Evolutionary conservation across 2,797 vertebrate genomes (phyloP).

Genomic region (Lithobates sylvaticus): DNA sequence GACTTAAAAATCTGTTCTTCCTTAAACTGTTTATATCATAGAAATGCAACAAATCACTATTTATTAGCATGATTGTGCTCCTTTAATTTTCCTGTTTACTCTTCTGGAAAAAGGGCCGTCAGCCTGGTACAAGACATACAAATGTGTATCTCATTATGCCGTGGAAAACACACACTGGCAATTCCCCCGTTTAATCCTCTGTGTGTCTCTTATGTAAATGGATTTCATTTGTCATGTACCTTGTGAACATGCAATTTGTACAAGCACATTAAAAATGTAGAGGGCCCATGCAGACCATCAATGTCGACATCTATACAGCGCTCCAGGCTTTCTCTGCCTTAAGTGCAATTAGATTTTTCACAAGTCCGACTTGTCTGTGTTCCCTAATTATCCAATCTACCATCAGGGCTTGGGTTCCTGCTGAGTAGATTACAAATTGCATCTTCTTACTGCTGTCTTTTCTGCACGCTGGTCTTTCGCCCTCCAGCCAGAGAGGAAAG

Average conservation of each 20-base stretch:
- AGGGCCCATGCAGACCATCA: slow-evolving; percentile 43
- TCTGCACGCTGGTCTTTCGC: not conserved
- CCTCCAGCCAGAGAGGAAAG: slow-evolving; percentile 3
- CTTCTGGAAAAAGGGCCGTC: not conserved
- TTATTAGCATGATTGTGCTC: not conserved
- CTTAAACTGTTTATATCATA: not conserved
- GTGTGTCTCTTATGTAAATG: slow-evolving; percentile 47
- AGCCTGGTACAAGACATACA: slow-evolving; percentile 5
- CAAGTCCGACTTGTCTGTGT: slow-evolving; percentile 50
- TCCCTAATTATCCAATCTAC: slow-evolving; percentile 57
- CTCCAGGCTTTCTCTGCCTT: slow-evolving; percentile 33
- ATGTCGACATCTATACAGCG: slow-evolving; percentile 24
- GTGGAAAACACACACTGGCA: not conserved
- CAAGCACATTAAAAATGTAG: slow-evolving; percentile 55
- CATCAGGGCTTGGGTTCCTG: slow-evolving; percentile 36
- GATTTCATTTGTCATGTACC: slow-evolving; percentile 50
- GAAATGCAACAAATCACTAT: not conserved
- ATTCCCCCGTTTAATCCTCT: slow-evolving; percentile 7
- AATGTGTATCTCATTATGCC: not conserved
- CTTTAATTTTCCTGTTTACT: not conserved
- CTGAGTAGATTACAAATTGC: slow-evolving; percentile 56
- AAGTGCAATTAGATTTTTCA: slow-evolving; percentile 58
- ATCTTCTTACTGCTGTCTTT: slow-evolving; percentile 28
- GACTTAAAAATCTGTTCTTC: not conserved
- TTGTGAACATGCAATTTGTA: slow-evolving; percentile 55